A percentile compares a stretch with the other conserved stretches of the same genome.
Evolutionary conservation across 2,797 vertebrate genomes (phyloP).

Genomic region (Coranthus polyacanthus): DNA sequence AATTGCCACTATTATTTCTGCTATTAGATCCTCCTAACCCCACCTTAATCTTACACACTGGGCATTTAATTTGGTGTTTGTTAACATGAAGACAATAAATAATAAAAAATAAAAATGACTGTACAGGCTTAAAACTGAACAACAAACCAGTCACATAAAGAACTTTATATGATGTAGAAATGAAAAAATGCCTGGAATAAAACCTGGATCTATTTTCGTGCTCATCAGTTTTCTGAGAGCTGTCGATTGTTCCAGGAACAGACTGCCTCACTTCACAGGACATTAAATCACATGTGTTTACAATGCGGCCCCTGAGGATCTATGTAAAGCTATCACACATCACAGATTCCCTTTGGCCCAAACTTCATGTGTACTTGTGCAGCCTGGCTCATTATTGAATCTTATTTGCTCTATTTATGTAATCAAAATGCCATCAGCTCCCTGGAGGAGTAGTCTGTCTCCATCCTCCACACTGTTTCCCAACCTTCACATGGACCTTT

Average conservation of each 20-base stretch:
- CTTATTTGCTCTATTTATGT: conserved; percentile 45
- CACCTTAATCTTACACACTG: too few relatives aligned
- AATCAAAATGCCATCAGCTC: conserved; percentile 38
- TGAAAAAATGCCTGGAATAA: too few relatives aligned
- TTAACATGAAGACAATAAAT: too few relatives aligned
- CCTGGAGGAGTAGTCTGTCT: neutral
- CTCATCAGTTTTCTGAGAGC: too few relatives aligned
- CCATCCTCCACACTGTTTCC: neutral
- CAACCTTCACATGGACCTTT: conserved; percentile 33
- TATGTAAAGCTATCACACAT: conserved; percentile 5
- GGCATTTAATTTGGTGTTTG: too few relatives aligned
- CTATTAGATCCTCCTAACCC: too few relatives aligned
- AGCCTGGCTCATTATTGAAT: conserved; percentile 41
- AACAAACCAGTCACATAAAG: too few relatives aligned
- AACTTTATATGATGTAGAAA: too few relatives aligned
- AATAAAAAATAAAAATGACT: too few relatives aligned
- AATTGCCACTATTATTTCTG: too few relatives aligned
- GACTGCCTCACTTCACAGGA: conserved; percentile 16
- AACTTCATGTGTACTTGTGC: conserved; percentile 30
- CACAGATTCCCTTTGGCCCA: neutral
- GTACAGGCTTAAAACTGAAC: too few relatives aligned
- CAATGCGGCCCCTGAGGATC: neutral
- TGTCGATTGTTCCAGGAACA: neutral
- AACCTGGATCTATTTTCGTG: too few relatives aligned
- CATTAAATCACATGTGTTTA: conserved; percentile 25